Percentiles rank a stretch among this genome's conserved stretches.
Evolutionary conservation across 2,113 vertebrate genomes (phyloP).

Genomic region (Cnemophilus loriae): DNA sequence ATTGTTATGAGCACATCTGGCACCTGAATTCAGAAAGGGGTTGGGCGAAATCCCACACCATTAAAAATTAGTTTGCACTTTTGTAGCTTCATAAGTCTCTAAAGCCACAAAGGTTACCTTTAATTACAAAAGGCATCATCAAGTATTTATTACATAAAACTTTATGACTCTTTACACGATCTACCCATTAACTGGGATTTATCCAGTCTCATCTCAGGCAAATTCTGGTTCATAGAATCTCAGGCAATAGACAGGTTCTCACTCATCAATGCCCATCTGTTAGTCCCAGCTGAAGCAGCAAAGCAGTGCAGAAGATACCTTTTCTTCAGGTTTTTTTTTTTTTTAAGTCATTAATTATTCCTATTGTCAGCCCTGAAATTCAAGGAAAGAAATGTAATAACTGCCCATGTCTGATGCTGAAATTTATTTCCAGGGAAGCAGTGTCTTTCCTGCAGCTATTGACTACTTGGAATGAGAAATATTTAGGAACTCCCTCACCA

Average conservation of each 20-base stretch:
- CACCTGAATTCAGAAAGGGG: background rate
- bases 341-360: background rate
- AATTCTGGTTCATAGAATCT: too few species aligned
- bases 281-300: background rate
- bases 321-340: background rate
- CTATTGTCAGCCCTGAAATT: background rate
- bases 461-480: background rate
- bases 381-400: background rate
- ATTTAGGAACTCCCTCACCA: background rate
- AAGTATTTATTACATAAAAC: background rate
- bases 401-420: background rate
- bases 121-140: background rate
- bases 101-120: background rate
- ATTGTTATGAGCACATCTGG: background rate
- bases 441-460: background rate
- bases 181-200: background rate
- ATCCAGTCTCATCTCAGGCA: background rate
- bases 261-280: background rate
- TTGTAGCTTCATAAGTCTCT: background rate
- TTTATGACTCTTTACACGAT: background rate
- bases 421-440: background rate
- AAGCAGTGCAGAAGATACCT: background rate
- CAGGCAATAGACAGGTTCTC: background rate
- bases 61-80: background rate
- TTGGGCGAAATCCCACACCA: background rate